Base-by-base conservation (phyloP, 2,888 invertebrate species). In the Callimorpha dominula region DNA sequence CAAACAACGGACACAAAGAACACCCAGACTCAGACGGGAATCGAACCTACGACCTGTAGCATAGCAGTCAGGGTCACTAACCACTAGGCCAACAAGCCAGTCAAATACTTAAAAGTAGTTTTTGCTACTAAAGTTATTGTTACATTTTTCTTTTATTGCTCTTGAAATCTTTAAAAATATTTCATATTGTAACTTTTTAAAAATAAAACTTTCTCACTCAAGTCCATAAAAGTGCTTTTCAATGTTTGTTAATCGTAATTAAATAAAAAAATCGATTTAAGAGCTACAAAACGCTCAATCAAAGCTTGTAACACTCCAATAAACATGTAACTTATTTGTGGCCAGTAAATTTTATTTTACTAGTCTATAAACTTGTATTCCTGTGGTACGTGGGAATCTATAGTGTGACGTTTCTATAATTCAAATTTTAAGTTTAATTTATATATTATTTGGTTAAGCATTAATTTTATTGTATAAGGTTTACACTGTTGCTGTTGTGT, bases 341-440 rank as follows among this genome's bases (percentile, higher is more conserved):
- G 77, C 68, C 77, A 74, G 75, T 81, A 82, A 82, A 85, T 81
- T 81, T 82, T 76, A 75, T 76, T 79, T 82, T 79, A 85, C 69
- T 70, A 20, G 64, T 68, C 64, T 68, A 82, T 84, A 77, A 84
- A 84, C 64, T 65, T 77, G 67, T 71, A 79, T 77, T 68, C 73
- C 75, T 64, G 72, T 73, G 64, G 54, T 68, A 79, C 77, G 77
- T 81, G 80, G 73, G 82, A 84, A 82, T 63, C 68, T 64, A n/a
- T n/a, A n/a, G n/a, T n/a, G 42, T 69, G 73, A 66, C 20, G 52
- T 65, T 65, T 70, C 6, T 49, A 75, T 74, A 68, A 67, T 73
- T 60, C 60, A 54, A 76, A 73, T 76, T 72, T 64, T 17, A 1
- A 8, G 0, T 67, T 60, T 52, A 17, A 65, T 15, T 40, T 46